phyloP scores from a whole-genome alignment of 2,888 invertebrate species.

The Apomyelois bistriatella region DNA sequence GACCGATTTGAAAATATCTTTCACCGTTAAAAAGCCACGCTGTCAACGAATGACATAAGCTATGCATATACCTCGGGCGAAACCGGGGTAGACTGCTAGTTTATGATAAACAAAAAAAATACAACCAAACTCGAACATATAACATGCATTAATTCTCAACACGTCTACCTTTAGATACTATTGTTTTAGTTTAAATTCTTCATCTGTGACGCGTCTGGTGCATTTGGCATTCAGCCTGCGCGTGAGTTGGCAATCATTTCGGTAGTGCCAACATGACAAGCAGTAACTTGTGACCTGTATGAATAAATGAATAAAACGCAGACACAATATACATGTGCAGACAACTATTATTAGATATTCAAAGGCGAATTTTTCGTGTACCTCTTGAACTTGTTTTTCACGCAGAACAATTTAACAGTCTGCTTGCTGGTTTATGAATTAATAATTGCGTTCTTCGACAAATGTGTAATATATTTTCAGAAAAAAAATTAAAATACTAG shows the following conservation, averaged over 20 bases:
- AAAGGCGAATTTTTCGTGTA: not conserved
- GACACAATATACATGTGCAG: not conserved
- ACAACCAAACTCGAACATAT: not conserved
- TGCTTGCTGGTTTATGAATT: too few species aligned
- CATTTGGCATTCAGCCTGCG: conserved; percentile 44
- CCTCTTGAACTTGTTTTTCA: not conserved
- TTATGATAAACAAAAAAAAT: not conserved
- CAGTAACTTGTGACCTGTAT: conserved; percentile 1
- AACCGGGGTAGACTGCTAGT: not conserved
- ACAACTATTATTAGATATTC: not conserved
- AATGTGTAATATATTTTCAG: too few species aligned
- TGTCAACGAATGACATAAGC: too few species aligned
- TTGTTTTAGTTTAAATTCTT: conserved; percentile 72
- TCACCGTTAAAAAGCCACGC: too few species aligned
- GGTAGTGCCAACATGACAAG: conserved; percentile 34
- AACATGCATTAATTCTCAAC: conserved; percentile 41
- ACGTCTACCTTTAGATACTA: conserved; percentile 61
- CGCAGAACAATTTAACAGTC: too few species aligned
- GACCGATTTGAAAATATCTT: too few species aligned
- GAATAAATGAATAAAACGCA: not conserved
- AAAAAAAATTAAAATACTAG: too few species aligned
- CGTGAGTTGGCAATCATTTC: conserved; percentile 46
- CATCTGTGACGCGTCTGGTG: conserved; percentile 56
- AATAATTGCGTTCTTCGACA: too few species aligned
- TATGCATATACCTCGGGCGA: too few species aligned